Evolutionary conservation across 2,888 invertebrate species (phyloP).

Genomic region (Folsomia candida): DNA sequence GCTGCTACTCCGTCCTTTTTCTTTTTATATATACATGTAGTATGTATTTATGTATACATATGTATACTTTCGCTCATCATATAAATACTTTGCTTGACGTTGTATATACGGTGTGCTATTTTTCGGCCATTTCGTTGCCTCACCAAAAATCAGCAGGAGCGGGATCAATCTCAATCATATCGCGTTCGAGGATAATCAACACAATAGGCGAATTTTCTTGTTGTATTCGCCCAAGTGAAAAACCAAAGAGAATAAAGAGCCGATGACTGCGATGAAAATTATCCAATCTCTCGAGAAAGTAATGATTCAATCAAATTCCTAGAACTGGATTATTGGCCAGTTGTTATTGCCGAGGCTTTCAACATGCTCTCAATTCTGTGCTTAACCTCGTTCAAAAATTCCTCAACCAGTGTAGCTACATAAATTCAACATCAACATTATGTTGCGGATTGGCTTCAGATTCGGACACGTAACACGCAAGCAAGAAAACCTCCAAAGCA

Average conservation of each 20-base stretch:
- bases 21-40: too few relatives aligned
- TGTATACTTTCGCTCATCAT: too few relatives aligned
- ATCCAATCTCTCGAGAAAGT: not conserved
- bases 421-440: too few relatives aligned
- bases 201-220: not conserved
- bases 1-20: not conserved
- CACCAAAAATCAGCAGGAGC: too few relatives aligned
- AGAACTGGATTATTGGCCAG: slow-evolving; percentile 6
- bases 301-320: slow-evolving; percentile 13
- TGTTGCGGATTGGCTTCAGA: too few relatives aligned
- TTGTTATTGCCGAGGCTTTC: not conserved
- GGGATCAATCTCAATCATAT: too few relatives aligned
- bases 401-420: too few relatives aligned
- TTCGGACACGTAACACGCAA: too few relatives aligned
- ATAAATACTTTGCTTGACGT: too few relatives aligned
- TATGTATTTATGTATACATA: too few relatives aligned
- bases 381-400: not conserved
- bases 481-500: not conserved
- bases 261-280: not conserved
- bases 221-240: not conserved
- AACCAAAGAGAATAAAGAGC: not conserved
- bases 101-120: too few relatives aligned
- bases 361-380: not conserved
- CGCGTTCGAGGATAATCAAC: not conserved
- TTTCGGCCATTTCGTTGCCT: too few relatives aligned